Percentiles rank a stretch among this genome's conserved stretches.
phyloP scores from a whole-genome alignment of 2,797 vertebrate genomes.

The Brotula barbata region DNA sequence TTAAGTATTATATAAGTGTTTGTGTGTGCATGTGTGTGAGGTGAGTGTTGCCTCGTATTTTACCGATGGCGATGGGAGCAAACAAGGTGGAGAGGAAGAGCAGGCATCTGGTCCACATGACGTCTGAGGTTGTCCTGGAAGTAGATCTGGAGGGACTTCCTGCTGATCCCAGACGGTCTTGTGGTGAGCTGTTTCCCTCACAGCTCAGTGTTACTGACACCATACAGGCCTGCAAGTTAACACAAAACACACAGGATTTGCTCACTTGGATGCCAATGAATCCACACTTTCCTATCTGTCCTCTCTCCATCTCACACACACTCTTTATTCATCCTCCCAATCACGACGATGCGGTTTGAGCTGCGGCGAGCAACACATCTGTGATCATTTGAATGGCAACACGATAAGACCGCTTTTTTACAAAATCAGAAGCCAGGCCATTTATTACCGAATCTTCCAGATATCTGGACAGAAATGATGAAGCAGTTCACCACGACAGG shows the following conservation, averaged over 20 bases:
- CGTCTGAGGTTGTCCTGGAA: slow-evolving; percentile 78
- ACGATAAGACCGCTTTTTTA: too few species aligned
- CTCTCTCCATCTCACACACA: too few species aligned
- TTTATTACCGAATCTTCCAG: too few species aligned
- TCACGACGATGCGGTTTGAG: too few species aligned
- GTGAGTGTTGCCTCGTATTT: slow-evolving; percentile 52
- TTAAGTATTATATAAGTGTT: too few species aligned
- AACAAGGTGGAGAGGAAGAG: slow-evolving; percentile 86
- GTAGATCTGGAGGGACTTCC: slow-evolving; percentile 67
- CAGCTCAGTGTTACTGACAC: slow-evolving; percentile 65
- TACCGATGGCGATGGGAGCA: slow-evolving; percentile 85
- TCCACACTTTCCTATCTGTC: too few species aligned
- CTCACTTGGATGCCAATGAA: slow-evolving; percentile 24
- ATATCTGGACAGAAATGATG: too few species aligned
- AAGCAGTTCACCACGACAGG: too few species aligned
- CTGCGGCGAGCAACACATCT: too few species aligned
- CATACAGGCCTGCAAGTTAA: slow-evolving; percentile 65
- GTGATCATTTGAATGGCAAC: too few species aligned
- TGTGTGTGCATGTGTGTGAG: background rate
- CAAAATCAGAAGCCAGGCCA: too few species aligned
- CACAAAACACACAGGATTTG: slow-evolving; percentile 40
- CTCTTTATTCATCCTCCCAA: too few species aligned
- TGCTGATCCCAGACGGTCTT: slow-evolving; percentile 65
- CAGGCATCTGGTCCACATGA: slow-evolving; percentile 93
- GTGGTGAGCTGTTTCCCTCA: slow-evolving; percentile 65